A percentile compares a stretch with the other conserved stretches of the same genome.
phyloP scores from a whole-genome alignment of 2,113 vertebrate species.

The Lethenteron camtschaticum region DNA sequence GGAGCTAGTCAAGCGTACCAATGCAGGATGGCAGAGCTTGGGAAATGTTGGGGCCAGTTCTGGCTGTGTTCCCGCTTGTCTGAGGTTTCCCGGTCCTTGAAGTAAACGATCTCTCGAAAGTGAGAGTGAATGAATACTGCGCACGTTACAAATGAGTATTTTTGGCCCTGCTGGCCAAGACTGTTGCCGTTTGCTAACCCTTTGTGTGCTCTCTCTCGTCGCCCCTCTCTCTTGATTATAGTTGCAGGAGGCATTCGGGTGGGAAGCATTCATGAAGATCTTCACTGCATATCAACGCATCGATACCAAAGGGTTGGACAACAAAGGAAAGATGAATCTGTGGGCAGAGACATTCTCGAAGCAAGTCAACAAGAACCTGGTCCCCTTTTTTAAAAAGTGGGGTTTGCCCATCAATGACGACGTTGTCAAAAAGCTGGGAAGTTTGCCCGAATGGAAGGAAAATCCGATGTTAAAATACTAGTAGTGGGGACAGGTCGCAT shows the following conservation, averaged over 20 bases:
- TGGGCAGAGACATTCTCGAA: conserved; percentile 33
- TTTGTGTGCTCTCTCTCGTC: too few relatives aligned
- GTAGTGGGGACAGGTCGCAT: too few relatives aligned
- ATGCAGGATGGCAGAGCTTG: too few relatives aligned
- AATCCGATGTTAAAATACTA: conserved; percentile 23
- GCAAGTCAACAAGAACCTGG: conserved; percentile 27
- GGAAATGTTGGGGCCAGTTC: too few relatives aligned
- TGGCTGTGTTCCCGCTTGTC: too few relatives aligned
- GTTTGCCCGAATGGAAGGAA: conserved; percentile 28
- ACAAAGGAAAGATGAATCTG: conserved; percentile 35
- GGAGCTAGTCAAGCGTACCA: too few relatives aligned
- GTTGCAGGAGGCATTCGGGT: conserved; percentile 42
- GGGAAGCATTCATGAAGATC: conserved; percentile 31
- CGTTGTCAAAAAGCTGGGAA: conserved; percentile 20
- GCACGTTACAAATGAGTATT: too few relatives aligned
- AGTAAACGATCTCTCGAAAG: too few relatives aligned
- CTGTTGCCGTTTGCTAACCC: too few relatives aligned
- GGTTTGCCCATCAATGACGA: conserved; percentile 29
- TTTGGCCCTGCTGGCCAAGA: too few relatives aligned
- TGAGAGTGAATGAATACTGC: too few relatives aligned
- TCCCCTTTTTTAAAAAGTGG: conserved; percentile 37
- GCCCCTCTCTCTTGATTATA: conserved; percentile 12
- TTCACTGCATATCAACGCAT: conserved; percentile 31
- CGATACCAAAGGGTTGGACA: conserved; percentile 17
- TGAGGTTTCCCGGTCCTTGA: too few relatives aligned